These are phyloP conservation scores for Cottus gobio DNA, from an alignment of 2,113 vertebrate genomes.

Conservation along the genomic window DNA sequence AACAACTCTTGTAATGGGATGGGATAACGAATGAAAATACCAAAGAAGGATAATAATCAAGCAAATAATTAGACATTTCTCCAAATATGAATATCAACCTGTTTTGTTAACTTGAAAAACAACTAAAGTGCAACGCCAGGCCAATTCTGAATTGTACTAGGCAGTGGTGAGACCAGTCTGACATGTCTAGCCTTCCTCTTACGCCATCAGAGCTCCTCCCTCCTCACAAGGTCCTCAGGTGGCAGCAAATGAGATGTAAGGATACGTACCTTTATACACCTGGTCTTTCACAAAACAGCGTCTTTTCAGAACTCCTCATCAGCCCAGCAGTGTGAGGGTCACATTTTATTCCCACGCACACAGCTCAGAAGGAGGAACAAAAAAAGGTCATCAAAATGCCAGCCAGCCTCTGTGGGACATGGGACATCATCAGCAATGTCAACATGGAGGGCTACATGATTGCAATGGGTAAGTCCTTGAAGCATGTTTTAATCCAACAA, in stretches of 20 bases:
- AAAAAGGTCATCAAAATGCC: conserved; percentile 77
- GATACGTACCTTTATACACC: conserved; percentile 16
- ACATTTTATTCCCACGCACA: neutral
- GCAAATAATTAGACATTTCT: neutral
- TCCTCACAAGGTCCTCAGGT: neutral
- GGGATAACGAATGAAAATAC: neutral
- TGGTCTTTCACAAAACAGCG: neutral
- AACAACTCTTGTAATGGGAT: neutral
- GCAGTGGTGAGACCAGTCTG: conserved; percentile 47
- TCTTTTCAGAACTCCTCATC: neutral
- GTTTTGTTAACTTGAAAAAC: too few relatives aligned
- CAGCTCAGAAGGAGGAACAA: neutral
- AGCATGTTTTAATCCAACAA: neutral
- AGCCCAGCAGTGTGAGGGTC: neutral
- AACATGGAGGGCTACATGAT: conserved; percentile 90
- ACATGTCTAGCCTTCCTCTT: conserved; percentile 12
- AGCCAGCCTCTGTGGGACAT: conserved; percentile 85
- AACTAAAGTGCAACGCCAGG: neutral
- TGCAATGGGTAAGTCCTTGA: conserved; percentile 84
- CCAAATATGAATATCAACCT: neutral
- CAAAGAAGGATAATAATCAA: neutral
- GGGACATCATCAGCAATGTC: conserved; percentile 88
- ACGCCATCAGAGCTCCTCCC: neutral
- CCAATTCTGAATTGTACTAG: neutral
- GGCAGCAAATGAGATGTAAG: conserved; percentile 18